Percentiles rank a stretch among this genome's conserved stretches.
Conservation (phyloP, 2,113 vertebrate species). For the Ondatra zibethicus region DNA sequence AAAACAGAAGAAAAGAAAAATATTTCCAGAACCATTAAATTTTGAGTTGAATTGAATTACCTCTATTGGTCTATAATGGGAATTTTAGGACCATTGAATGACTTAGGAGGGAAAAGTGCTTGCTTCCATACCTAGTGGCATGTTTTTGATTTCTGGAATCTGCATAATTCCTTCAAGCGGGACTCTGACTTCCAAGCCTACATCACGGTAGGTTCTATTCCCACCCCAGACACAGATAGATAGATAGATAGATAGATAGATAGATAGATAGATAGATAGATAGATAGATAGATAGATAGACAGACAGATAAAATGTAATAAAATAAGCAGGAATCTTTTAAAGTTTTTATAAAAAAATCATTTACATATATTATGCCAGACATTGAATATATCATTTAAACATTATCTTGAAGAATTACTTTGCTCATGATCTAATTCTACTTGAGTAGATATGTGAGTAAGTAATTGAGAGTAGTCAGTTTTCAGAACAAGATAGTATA, state of each 20-base stretch:
- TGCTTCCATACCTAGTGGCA: not conserved
- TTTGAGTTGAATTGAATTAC: not conserved
- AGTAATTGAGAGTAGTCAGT: not conserved
- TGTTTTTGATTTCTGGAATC: too few species aligned
- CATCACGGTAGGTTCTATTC: not conserved
- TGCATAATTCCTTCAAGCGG: too few species aligned
- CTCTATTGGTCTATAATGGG: not conserved
- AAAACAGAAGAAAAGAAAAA: not conserved
- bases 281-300: too few species aligned
- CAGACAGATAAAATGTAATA: not conserved
- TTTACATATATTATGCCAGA: not conserved
- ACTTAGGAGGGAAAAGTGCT: not conserved
- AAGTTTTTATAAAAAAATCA: not conserved
- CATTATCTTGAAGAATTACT: not conserved
- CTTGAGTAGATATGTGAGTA: not conserved
- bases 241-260: too few species aligned
- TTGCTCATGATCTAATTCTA: not conserved
- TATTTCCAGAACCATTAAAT: fast-evolving
- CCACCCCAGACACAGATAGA: too few species aligned
- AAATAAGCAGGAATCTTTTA: not conserved
- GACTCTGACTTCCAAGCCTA: not conserved
- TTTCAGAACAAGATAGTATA: not conserved
- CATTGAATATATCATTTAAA: not conserved
- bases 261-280: too few species aligned
- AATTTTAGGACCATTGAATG: not conserved